Evolutionary conservation across 2,113 vertebrate genomes (phyloP).

Genomic region (Cyanoliseus patagonus): DNA sequence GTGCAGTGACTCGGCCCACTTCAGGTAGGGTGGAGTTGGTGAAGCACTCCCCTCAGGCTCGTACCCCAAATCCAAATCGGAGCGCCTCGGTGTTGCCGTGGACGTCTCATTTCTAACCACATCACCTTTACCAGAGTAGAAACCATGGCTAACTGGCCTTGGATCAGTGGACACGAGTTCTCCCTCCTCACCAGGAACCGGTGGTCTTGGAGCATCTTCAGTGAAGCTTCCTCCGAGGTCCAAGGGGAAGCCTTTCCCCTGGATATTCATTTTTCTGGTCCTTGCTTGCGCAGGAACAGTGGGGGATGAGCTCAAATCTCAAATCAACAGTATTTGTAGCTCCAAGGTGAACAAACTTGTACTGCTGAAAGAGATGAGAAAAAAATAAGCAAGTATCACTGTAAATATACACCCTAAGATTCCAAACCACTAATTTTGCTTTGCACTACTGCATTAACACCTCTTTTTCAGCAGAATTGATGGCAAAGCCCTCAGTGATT

Average conservation of each 20-base stretch:
- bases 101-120: conserved; percentile 84
- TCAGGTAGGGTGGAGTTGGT: conserved; percentile 93
- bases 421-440: neutral
- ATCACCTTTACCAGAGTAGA: conserved; percentile 83
- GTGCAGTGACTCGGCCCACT: conserved; percentile 96
- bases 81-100: conserved; percentile 89
- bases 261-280: conserved; percentile 88
- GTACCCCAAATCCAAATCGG: conserved; percentile 94
- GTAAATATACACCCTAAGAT: neutral
- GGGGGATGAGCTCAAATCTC: conserved; percentile 59
- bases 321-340: conserved; percentile 76
- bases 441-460: neutral
- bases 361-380: conserved; percentile 78
- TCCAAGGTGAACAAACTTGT: conserved; percentile 67
- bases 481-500: neutral
- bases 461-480: neutral
- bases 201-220: conserved; percentile 96
- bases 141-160: conserved; percentile 76
- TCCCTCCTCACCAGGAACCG: conserved; percentile 96
- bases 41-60: conserved; percentile 98
- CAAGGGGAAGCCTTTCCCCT: conserved; percentile 86
- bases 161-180: conserved; percentile 86
- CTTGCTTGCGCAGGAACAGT: conserved; percentile 69
- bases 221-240: conserved; percentile 94
- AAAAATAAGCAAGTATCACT: conserved; percentile 14